Evolutionary conservation across 2,888 invertebrate genomes (phyloP).

Genomic region (Eulithis prunata): DNA sequence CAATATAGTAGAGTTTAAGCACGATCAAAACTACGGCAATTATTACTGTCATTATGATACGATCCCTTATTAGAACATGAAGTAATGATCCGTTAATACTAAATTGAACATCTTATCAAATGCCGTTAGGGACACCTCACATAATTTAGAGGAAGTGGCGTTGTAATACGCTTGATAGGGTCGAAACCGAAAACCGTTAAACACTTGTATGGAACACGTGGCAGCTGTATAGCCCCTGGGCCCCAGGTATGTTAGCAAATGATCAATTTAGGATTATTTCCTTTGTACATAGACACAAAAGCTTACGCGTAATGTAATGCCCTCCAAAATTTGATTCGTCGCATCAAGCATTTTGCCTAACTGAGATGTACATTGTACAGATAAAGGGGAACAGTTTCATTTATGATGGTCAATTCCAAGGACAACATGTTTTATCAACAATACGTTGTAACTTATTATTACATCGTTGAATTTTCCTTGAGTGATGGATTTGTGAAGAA

Average conservation of each 20-base stretch:
- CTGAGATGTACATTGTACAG: background rate
- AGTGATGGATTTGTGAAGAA: constrained; percentile 16
- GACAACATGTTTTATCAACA: constrained; percentile 21
- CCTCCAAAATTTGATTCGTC: constrained; percentile 23
- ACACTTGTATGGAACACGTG: constrained; percentile 35
- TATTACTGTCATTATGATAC: constrained; percentile 4
- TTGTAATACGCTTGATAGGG: constrained; percentile 28
- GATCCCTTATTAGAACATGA: background rate
- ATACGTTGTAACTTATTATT: constrained; percentile 17
- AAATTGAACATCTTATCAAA: constrained; percentile 23
- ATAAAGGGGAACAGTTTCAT: constrained; percentile 2
- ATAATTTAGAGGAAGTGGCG: constrained; percentile 33
- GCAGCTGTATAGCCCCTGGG: constrained; percentile 33
- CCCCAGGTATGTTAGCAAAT: constrained; percentile 25
- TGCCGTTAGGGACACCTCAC: constrained; percentile 20
- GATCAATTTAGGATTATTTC: constrained; percentile 25
- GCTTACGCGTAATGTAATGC: constrained; percentile 19
- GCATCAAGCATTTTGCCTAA: constrained; percentile 10
- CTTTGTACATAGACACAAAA: constrained; percentile 23
- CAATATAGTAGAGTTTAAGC: too few relatives aligned
- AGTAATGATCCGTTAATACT: constrained; percentile 21
- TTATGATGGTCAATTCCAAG: constrained; percentile 25
- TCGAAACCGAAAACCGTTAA: constrained; percentile 34
- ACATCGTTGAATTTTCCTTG: constrained; percentile 30
- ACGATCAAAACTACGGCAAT: too few relatives aligned